These are phyloP conservation scores for Tiaroga cobitis DNA, from an alignment of 2,797 vertebrate genomes.

Conservation along the genomic window DNA sequence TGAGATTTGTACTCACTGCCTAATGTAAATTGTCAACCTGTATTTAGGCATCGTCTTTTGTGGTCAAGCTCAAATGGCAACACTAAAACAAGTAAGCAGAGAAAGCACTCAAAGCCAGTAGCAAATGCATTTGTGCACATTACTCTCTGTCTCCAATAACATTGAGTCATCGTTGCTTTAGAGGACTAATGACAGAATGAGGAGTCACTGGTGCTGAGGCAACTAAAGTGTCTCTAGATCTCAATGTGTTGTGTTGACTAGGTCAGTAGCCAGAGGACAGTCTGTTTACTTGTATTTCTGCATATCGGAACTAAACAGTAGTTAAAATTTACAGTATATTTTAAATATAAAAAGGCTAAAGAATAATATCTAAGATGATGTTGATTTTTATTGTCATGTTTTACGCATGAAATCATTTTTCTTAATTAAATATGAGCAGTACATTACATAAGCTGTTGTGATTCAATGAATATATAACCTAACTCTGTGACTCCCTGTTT, in stretches of 20 bases:
- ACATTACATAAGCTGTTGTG: conserved; percentile 28
- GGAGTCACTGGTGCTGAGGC: conserved; percentile 23
- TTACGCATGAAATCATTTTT: conserved; percentile 13
- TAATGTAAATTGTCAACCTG: background rate
- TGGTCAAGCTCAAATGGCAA: conserved; percentile 8
- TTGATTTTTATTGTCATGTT: background rate
- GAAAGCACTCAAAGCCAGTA: conserved; percentile 1
- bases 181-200: conserved; percentile 14
- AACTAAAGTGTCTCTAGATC: background rate
- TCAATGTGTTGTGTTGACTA: background rate
- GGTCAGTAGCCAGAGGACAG: background rate
- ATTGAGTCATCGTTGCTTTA: conserved; percentile 12
- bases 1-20: background rate
- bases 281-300: background rate
- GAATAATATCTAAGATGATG: background rate
- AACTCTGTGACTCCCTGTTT: conserved; percentile 12
- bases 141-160: background rate
- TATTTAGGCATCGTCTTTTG: background rate
- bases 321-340: background rate
- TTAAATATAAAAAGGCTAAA: background rate
- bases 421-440: conserved; percentile 12
- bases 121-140: conserved; percentile 13
- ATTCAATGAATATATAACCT: background rate
- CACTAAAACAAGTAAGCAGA: background rate
- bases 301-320: background rate